Percentiles rank a stretch among this genome's conserved stretches.
Evolutionary conservation across 2,888 invertebrate species (phyloP).

Genomic region (Nipponacmea schrenckii): DNA sequence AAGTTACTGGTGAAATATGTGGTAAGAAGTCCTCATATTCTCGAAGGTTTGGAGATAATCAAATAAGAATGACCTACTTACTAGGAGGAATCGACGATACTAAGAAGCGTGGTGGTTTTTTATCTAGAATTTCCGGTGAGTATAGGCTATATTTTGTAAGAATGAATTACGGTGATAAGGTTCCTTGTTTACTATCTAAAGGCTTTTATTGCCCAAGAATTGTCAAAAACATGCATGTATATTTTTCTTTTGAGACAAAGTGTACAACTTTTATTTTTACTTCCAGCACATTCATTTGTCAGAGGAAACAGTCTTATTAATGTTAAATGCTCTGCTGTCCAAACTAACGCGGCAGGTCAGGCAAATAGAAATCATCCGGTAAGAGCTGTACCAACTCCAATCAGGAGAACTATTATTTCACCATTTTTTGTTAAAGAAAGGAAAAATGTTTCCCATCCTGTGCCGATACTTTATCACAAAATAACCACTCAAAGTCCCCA

Average conservation of each 20-base stretch:
- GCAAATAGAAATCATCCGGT: not conserved
- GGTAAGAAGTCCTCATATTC: constrained; percentile 1
- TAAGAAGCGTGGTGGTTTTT: constrained; percentile 10
- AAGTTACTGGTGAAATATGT: constrained; percentile 15
- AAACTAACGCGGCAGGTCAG: not conserved
- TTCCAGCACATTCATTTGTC: not conserved
- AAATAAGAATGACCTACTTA: constrained; percentile 14
- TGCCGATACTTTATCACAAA: too few relatives aligned
- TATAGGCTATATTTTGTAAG: too few relatives aligned
- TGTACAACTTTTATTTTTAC: too few relatives aligned
- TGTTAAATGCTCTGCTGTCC: not conserved
- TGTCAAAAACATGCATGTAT: too few relatives aligned
- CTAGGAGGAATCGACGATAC: not conserved
- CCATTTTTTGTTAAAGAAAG: too few relatives aligned
- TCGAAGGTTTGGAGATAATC: constrained; percentile 3
- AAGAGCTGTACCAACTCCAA: not conserved
- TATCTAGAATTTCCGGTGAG: constrained; percentile 8
- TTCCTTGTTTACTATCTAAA: not conserved
- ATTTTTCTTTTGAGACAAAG: too few relatives aligned
- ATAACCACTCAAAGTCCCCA: too few relatives aligned
- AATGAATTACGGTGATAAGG: not conserved
- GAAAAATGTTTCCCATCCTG: too few relatives aligned
- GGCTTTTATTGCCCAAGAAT: too few relatives aligned
- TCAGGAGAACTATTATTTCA: not conserved
- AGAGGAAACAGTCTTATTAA: not conserved